Percentiles rank a stretch among this genome's conserved stretches.
phyloP scores from a whole-genome alignment of 2,113 vertebrate genomes.

The Ondatra zibethicus region DNA sequence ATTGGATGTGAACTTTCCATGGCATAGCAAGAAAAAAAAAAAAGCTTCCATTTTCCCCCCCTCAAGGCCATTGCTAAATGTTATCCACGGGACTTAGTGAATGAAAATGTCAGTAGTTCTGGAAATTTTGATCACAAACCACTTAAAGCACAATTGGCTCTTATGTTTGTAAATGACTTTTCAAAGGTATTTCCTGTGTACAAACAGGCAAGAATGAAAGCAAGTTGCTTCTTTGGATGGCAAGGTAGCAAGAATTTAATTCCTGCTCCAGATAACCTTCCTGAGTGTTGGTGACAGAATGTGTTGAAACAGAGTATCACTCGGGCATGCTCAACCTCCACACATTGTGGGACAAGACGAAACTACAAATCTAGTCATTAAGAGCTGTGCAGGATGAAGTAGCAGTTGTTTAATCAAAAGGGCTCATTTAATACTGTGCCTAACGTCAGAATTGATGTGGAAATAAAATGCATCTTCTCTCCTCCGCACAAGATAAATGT shows the following conservation, averaged over 20 bases:
- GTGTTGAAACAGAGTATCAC: slow-evolving; percentile 25
- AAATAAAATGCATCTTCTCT: slow-evolving; percentile 61
- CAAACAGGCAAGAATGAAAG: slow-evolving; percentile 10
- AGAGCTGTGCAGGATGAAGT: not conserved
- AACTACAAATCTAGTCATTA: slow-evolving; percentile 56
- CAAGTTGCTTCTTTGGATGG: slow-evolving; percentile 17
- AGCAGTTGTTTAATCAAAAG: slow-evolving; percentile 52
- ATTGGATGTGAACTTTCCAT: slow-evolving; percentile 69
- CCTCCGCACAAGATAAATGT: not conserved
- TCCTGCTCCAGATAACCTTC: slow-evolving; percentile 42
- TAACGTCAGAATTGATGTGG: slow-evolving; percentile 28
- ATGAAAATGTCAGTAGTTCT: slow-evolving; percentile 63
- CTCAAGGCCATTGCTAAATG: slow-evolving; percentile 62
- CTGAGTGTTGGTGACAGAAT: not conserved
- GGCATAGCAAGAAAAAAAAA: slow-evolving; percentile 38
- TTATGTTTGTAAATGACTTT: slow-evolving; percentile 57
- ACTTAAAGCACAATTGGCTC: slow-evolving; percentile 38
- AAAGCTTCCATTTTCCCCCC: not conserved
- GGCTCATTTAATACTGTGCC: slow-evolving; percentile 33
- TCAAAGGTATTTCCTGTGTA: slow-evolving; percentile 35
- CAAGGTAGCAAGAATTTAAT: slow-evolving; percentile 52
- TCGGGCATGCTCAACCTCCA: slow-evolving; percentile 2
- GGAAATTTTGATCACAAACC: slow-evolving; percentile 58
- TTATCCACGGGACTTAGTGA: slow-evolving; percentile 23
- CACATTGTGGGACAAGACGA: not conserved